These are phyloP conservation scores for Batillaria attramentaria DNA, from an alignment of 1,140 invertebrate genomes.

Conservation along the genomic window DNA sequence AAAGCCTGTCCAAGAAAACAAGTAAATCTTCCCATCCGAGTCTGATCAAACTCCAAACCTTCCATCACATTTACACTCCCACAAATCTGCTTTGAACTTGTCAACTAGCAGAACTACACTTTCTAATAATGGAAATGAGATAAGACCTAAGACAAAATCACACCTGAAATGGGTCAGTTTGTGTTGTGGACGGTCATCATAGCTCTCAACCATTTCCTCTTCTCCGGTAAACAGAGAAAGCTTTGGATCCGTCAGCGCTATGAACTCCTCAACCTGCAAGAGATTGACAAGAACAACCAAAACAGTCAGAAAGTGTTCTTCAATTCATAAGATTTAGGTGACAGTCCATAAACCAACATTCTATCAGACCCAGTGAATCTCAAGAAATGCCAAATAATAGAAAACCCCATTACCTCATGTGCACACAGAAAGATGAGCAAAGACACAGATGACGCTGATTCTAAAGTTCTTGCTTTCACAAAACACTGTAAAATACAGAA, in stretches of 20 bases:
- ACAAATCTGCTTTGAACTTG: no score
- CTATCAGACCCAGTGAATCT: neutral
- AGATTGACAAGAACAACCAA: neutral
- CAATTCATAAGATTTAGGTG: no score
- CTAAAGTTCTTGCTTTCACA: neutral
- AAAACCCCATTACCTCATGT: neutral
- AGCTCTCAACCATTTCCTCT: constrained; percentile 73
- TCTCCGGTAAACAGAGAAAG: constrained; percentile 80
- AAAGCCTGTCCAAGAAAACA: no score
- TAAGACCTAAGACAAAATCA: neutral
- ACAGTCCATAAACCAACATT: neutral
- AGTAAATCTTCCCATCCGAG: no score
- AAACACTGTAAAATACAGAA: neutral
- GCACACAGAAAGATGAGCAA: neutral
- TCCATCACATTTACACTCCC: no score
- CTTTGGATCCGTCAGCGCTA: constrained; percentile 84
- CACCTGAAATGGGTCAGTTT: constrained; percentile 77
- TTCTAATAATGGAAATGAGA: neutral
- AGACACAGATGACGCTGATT: neutral
- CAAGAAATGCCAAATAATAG: neutral
- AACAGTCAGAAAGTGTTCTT: neutral
- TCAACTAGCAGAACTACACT: no score
- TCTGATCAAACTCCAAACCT: no score
- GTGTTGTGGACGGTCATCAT: constrained; percentile 78
- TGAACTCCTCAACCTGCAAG: constrained; percentile 76